These are phyloP conservation scores for Eupeodes luniger DNA, from an alignment of 2,888 invertebrate genomes.

Conservation along the genomic window DNA sequence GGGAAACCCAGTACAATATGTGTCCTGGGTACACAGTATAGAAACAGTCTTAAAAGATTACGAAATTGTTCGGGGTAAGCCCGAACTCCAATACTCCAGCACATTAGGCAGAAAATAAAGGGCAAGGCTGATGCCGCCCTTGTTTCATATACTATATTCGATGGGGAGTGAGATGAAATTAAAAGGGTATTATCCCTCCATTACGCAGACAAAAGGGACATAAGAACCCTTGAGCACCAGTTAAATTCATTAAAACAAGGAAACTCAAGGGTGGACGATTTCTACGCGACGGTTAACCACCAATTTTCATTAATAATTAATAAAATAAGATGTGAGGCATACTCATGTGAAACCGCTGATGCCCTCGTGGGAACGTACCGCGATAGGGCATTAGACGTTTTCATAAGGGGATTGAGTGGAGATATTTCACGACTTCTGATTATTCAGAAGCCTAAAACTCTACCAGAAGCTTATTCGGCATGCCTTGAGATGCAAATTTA, in stretches of 20 bases:
- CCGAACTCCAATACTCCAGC: constrained; percentile 67
- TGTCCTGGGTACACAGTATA: too few species aligned
- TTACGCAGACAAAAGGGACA: constrained; percentile 35
- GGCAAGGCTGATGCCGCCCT: constrained; percentile 57
- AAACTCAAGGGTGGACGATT: constrained; percentile 51
- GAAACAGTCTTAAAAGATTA: constrained; percentile 43
- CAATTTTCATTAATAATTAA: too few species aligned
- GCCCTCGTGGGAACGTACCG: constrained; percentile 68
- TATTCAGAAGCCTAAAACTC: constrained; percentile 45
- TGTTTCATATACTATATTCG: constrained; percentile 55
- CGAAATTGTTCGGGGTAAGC: constrained; percentile 54
- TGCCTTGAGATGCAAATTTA: constrained; percentile 65
- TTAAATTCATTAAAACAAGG: constrained; percentile 44
- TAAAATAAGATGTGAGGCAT: too few species aligned
- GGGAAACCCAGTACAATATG: neutral
- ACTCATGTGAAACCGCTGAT: neutral
- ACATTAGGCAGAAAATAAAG: constrained; percentile 57
- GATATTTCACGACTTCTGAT: constrained; percentile 39
- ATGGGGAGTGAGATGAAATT: neutral
- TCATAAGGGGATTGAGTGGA: constrained; percentile 59
- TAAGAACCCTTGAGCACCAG: constrained; percentile 65
- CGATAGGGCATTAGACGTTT: constrained; percentile 74
- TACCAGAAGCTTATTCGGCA: constrained; percentile 58
- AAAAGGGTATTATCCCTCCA: constrained; percentile 22
- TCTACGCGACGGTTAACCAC: constrained; percentile 60